Base-by-base conservation (phyloP, 2,113 vertebrate genomes). In the Centropus unirufus region DNA sequence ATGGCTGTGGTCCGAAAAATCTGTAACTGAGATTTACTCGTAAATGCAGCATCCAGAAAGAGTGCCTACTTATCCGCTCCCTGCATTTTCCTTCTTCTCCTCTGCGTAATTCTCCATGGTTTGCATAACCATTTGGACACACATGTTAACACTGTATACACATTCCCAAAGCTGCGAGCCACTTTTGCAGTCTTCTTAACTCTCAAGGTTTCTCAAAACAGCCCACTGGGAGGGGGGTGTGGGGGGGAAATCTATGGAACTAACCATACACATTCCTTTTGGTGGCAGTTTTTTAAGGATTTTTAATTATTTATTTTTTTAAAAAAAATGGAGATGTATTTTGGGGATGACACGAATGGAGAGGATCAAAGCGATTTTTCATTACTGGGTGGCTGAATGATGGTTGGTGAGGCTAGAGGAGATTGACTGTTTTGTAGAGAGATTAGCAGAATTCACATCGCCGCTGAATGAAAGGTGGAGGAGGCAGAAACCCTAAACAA, bases 401-500 rank as follows among this genome's bases (percentile, higher is more conserved):
- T 80, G 83, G 83, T 62, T 84, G 84, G 91, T 81, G 83, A 96
- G 93, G 95, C 89, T 63, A 89, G 79, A 96, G 85, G 78, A 70
- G 87, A 89, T 76, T 69, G 73, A 77, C 67, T 95, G 95, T 95
- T 82, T 68, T 83, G 72, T 90, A 40, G 91, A 85, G 76, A 95
- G 95, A 96, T 90, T 89, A 97, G 93, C 89, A 91, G 75, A 79
- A 77, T 89, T 96, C 78, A 66, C 90, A 69, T 91, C 19, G 17
- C 90, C 1, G 1, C 49, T 42, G 74, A 91, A 89, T 96, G 95
- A 96, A 95, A 97, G 96, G 95, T 96, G 90, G 86, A 93, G 94
- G 91, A 94, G 97, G 95, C 95, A 96, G 91, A 96, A 96, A 97
- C 94, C 91, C 94, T 92, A 97, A 97, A 96, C 96, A 96, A 97